Percentiles rank a stretch among this genome's conserved stretches.
phyloP scores from a whole-genome alignment of 2,888 invertebrate species.

The Rotaria magnacalcarata region DNA sequence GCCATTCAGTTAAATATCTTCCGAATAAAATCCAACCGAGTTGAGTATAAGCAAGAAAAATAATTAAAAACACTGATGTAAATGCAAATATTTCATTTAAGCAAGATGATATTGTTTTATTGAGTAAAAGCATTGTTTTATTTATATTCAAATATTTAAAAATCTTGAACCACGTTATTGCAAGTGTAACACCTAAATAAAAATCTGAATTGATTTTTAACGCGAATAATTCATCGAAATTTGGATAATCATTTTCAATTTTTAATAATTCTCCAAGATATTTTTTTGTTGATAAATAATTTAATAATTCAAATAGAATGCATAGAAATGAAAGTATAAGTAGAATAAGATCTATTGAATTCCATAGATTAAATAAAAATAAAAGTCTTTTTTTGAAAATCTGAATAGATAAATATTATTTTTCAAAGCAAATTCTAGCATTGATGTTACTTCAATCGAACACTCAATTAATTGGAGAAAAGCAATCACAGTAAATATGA shows the following conservation, averaged over 20 bases:
- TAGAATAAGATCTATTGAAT: not conserved
- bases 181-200: not conserved
- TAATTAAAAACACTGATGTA: not conserved
- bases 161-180: not conserved
- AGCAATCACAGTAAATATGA: not conserved
- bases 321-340: not conserved
- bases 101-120: not conserved
- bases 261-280: not conserved
- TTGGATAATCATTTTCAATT: not conserved
- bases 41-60: not conserved
- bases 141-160: constrained; percentile 1
- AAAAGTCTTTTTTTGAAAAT: not conserved
- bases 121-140: constrained; percentile 10
- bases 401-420: not conserved
- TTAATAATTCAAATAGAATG: not conserved
- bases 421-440: too few relatives aligned
- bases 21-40: not conserved
- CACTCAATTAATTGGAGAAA: not conserved
- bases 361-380: not conserved
- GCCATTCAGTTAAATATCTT: not conserved
- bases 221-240: not conserved
- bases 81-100: not conserved
- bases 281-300: not conserved
- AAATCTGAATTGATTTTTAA: not conserved
- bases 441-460: not conserved